These are phyloP conservation scores for Eupithecia dodoneata DNA, from an alignment of 2,888 invertebrate genomes.

Conservation along the genomic window DNA sequence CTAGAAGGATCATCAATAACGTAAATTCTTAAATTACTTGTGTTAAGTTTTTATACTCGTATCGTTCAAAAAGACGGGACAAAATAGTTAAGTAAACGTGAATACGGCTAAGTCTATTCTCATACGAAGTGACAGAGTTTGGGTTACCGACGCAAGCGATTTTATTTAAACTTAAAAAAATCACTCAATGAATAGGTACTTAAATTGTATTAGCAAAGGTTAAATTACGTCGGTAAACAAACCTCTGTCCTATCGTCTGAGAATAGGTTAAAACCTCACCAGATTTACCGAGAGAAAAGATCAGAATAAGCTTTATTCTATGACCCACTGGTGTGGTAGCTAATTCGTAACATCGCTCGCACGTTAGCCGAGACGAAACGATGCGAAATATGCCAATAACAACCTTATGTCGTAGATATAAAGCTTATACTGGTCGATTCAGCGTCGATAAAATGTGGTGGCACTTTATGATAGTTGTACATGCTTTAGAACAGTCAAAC, in stretches of 20 bases:
- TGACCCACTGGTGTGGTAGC: not conserved
- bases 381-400: not conserved
- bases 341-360: not conserved
- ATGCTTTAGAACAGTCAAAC: constrained; percentile 73
- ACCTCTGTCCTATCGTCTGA: not conserved
- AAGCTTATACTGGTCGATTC: not conserved
- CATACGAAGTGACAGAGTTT: not conserved
- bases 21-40: not conserved
- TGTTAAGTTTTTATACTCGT: not conserved
- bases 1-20: not conserved
- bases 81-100: constrained; percentile 6
- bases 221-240: not conserved
- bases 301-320: not conserved
- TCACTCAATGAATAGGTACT: not conserved
- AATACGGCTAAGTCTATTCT: constrained; percentile 11
- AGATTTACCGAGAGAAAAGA: not conserved
- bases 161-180: not conserved
- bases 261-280: not conserved
- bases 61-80: constrained; percentile 3
- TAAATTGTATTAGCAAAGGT: not conserved
- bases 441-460: not conserved
- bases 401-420: not conserved
- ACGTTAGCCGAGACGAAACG: not conserved
- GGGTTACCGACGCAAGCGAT: not conserved
- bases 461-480: constrained; percentile 36